Evolutionary conservation across 2,113 vertebrate species (phyloP), one percentile per base, ranked within the genome.

Genomic region (Azemiops feae): DNA sequence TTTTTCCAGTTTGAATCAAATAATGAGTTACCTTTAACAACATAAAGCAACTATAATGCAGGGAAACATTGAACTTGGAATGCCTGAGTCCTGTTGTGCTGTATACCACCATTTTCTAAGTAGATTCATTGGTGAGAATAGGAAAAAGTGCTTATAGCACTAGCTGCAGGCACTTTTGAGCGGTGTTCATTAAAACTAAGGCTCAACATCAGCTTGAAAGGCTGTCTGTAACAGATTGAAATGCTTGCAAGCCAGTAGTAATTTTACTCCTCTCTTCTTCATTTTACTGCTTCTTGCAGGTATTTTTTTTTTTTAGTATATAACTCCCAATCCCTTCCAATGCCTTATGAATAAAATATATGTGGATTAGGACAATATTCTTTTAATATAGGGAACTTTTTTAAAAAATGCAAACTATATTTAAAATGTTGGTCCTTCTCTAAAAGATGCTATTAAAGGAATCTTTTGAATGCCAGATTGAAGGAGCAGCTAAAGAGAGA

Each of bases 261-360:
- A 64, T 94, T 90, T 25, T 8, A 3, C 0, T 52, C 4, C 64
- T 43, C 1, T 92, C 81, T 93, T 90, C 1, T 93, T 50, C 64
- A 93, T 87, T 20, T 9, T 85, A 92, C 60, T 93, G 4, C 34
- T 95, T 58, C 64, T 47, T 88, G 54, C 0, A 3, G 18, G 5
- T 92, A n/a, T 95, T 95, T 96, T 8, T 95, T 95, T 96, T 8
- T 96, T 93, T 93, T 2, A 89, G 7, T 85, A 23, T 1, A 89
- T 50, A 1, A 92, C 39, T 43, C 20, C 18, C 8, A 54, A 10
- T 53, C 3, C 20, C 30, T 43, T 93, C 23, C n/a, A 25, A 45
- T 81, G 43, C 6, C 60, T 92, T 55, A 16, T 52, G 57, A 93
- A 94, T 39, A 92, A 57, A 45, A 91, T 12, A 1, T 0, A n/a